These are phyloP conservation scores for Drosophila setifemur DNA, from an alignment of 1,140 invertebrate genomes.

Conservation along the genomic window DNA sequence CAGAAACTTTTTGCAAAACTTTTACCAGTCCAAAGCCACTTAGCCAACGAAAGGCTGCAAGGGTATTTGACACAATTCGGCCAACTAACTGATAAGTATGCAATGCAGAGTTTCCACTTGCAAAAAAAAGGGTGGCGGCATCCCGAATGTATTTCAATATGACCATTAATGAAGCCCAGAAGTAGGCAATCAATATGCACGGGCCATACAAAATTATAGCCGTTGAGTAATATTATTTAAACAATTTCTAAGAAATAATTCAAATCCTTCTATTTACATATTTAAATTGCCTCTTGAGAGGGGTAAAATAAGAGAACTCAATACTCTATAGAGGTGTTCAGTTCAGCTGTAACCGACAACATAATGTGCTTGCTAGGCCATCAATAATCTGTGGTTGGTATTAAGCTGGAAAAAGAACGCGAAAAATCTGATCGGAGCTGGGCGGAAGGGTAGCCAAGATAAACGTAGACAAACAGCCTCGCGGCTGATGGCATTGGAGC, in stretches of 20 bases:
- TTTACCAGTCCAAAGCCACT: slow-evolving; percentile 25
- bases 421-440: slow-evolving; percentile 58
- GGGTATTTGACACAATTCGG: slow-evolving; percentile 6
- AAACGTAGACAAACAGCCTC: slow-evolving; percentile 48
- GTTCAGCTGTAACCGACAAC: slow-evolving; percentile 49
- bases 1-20: slow-evolving; percentile 14
- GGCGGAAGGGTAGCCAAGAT: slow-evolving; percentile 23
- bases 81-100: slow-evolving; percentile 17
- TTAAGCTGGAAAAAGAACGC: slow-evolving; percentile 41
- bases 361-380: slow-evolving; percentile 41
- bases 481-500: slow-evolving; percentile 11
- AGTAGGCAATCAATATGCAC: slow-evolving; percentile 6
- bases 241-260: neutral
- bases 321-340: slow-evolving; percentile 16
- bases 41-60: slow-evolving; percentile 11
- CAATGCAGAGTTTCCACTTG: slow-evolving; percentile 4
- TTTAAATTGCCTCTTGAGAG: slow-evolving; percentile 7
- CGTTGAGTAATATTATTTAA: neutral
- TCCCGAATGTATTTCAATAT: slow-evolving; percentile 7
- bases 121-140: slow-evolving; percentile 3
- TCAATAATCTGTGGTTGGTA: slow-evolving; percentile 37
- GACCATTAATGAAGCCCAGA: neutral
- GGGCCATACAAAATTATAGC: neutral
- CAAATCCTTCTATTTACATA: slow-evolving; percentile 14
- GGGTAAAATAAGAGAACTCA: neutral